These are phyloP conservation scores for Caiman crocodilus DNA, from an alignment of 2,797 vertebrate genomes.

Conservation along the genomic window DNA sequence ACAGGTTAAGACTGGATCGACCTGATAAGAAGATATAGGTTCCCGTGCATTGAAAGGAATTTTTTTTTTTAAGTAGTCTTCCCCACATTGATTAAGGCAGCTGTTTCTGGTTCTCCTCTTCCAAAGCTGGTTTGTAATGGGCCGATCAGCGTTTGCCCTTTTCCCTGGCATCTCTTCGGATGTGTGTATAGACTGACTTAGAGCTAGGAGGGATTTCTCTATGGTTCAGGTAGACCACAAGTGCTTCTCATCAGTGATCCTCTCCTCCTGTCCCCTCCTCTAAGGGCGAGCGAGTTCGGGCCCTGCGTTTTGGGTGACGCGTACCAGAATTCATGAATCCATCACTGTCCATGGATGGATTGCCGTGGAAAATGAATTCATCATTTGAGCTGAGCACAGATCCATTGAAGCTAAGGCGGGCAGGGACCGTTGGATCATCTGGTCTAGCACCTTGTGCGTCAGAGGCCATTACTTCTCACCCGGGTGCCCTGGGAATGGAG, in stretches of 20 bases:
- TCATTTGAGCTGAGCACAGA: neutral
- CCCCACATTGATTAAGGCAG: neutral
- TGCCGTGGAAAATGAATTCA: neutral
- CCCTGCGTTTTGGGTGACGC: neutral
- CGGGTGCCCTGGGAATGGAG: neutral
- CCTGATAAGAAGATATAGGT: neutral
- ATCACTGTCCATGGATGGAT: neutral
- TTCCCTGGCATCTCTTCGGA: neutral
- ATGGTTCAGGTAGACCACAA: neutral
- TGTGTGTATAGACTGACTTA: neutral
- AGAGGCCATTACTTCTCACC: neutral
- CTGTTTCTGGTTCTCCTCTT: neutral
- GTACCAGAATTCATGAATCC: neutral
- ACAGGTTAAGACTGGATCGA: slow-evolving; percentile 17
- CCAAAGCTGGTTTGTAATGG: neutral
- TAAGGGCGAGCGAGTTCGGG: neutral
- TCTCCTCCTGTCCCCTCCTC: neutral
- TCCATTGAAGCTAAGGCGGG: neutral
- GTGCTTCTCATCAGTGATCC: fast-evolving
- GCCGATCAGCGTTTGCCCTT: neutral
- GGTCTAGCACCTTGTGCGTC: neutral
- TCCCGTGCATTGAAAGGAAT: neutral
- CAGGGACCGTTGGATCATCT: neutral
- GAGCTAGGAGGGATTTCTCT: neutral
- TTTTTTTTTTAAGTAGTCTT: fast-evolving